phyloP scores from a whole-genome alignment of 2,797 vertebrate species.

The Staurois parvus region DNA sequence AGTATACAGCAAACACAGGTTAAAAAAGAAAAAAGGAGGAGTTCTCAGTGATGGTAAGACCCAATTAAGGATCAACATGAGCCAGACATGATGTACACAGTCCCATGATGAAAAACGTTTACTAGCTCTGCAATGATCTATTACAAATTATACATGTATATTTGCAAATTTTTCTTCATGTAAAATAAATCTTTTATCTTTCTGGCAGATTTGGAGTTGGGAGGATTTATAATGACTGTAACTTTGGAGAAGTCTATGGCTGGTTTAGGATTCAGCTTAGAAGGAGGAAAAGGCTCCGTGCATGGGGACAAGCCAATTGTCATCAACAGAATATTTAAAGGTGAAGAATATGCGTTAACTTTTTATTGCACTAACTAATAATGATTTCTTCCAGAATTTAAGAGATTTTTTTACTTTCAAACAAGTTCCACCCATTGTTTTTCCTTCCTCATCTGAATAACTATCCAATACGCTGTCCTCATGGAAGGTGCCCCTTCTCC shows the following conservation, averaged over 20 bases:
- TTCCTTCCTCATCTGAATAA: too few species aligned
- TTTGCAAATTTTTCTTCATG: not conserved
- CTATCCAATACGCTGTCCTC: too few species aligned
- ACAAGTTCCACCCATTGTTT: too few species aligned
- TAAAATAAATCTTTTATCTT: not conserved
- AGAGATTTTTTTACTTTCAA: not conserved
- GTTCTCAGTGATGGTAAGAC: too few species aligned
- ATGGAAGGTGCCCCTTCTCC: too few species aligned
- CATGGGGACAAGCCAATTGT: constrained; percentile 88
- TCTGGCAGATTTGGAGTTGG: constrained; percentile 71
- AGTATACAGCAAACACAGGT: too few species aligned
- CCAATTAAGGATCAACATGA: too few species aligned
- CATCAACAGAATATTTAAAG: constrained; percentile 89
- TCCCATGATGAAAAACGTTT: too few species aligned
- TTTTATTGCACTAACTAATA: not conserved
- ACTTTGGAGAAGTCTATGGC: constrained; percentile 86
- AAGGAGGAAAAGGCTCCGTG: constrained; percentile 92
- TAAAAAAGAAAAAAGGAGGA: too few species aligned
- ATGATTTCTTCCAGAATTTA: not conserved
- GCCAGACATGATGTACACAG: too few species aligned
- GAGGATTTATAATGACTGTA: constrained; percentile 70
- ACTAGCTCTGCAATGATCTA: not conserved
- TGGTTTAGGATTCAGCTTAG: constrained; percentile 92
- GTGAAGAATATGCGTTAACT: constrained; percentile 69
- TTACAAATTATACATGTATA: not conserved